Percentiles rank a stretch among this genome's conserved stretches.
Evolutionary conservation across 1,140 invertebrate genomes (phyloP).

Genomic region (Drosophila lini): DNA sequence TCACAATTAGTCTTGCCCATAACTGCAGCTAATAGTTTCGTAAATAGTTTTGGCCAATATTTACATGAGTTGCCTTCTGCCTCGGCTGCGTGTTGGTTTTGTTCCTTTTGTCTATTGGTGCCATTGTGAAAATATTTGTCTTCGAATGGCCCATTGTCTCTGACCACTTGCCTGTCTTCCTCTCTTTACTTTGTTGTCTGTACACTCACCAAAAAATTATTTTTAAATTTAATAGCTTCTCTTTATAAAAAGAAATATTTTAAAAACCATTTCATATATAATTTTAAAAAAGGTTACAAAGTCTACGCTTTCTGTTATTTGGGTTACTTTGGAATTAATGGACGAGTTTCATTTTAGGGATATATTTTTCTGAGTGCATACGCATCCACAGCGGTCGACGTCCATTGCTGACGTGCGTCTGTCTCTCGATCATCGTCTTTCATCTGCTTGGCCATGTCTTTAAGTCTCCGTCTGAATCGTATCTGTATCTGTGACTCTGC

Average conservation of each 20-base stretch:
- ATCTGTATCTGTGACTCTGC: conserved; percentile 29
- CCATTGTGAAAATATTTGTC: conserved; percentile 65
- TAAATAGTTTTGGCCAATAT: conserved; percentile 64
- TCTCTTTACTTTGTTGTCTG: not conserved
- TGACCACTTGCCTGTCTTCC: conserved; percentile 12
- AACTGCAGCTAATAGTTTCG: conserved; percentile 58
- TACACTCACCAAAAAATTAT: conserved; percentile 8
- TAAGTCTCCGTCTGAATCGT: conserved; percentile 24
- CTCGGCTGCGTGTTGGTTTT: conserved; percentile 25
- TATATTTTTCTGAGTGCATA: conserved; percentile 12
- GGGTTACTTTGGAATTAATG: not conserved
- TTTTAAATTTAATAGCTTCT: not conserved
- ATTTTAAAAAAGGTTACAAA: too few species aligned
- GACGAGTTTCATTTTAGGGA: not conserved
- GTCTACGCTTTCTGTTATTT: not conserved
- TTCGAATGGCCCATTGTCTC: conserved; percentile 55
- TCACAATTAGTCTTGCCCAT: conserved; percentile 52
- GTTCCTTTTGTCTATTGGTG: conserved; percentile 44
- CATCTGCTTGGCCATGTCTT: conserved; percentile 32
- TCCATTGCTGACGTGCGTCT: conserved; percentile 46
- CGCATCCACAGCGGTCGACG: conserved; percentile 21
- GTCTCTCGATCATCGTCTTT: conserved; percentile 33
- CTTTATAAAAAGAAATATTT: not conserved
- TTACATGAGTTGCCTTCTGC: conserved; percentile 58
- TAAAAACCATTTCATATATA: not conserved